Evolutionary conservation across 2,888 invertebrate genomes (phyloP), one percentile per base, ranked within the genome.

Genomic region (Terebella lapidaria): DNA sequence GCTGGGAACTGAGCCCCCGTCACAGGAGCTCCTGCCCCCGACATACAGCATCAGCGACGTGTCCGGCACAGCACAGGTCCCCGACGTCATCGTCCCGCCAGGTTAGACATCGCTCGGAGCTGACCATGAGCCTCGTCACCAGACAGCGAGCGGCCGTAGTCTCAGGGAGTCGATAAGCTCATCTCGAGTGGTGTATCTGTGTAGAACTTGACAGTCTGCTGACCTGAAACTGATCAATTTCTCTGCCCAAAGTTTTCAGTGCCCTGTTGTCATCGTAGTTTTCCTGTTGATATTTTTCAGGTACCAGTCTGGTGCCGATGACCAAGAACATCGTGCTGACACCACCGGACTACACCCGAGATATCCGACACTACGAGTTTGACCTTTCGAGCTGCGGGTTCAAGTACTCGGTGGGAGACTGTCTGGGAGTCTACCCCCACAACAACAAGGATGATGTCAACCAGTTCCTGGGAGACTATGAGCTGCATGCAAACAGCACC

Each of bases 331-430:
- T 58, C 18, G 58, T 65, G 57, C 57, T 67, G 56, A 67, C 67
- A 3, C 67, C 67, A 25, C 51, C 57, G 2, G 67, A 67, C 54
- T 67, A 67, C 54, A 65, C 62, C 58, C 62, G 67, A 22, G 64
- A 64, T 59, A 67, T 67, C 53, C 63, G 67, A 15, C 67, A 67
- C 58, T 67, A 67, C 53, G 67, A 67, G 58, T 67, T 67, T 53
- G 67, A 67, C 56, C 58, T 67, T 35, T 25, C 22, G 2, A 54
- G 54, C n/a, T 42, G 57, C n/a, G 67, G 67, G 26, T 56, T 65
- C 35, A 3, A 29, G n/a, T 67, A 66, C 64, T 55, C 52, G n/a
- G 60, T 67, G 4, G 67, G 67, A 26, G 67, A 67, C 58, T 67
- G 67, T 49, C 63, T 67, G 27, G 67, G 65, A 15, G 49, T 67